Base-by-base conservation (phyloP, 2,888 invertebrate species). In the Ornithoptera priamus region DNA sequence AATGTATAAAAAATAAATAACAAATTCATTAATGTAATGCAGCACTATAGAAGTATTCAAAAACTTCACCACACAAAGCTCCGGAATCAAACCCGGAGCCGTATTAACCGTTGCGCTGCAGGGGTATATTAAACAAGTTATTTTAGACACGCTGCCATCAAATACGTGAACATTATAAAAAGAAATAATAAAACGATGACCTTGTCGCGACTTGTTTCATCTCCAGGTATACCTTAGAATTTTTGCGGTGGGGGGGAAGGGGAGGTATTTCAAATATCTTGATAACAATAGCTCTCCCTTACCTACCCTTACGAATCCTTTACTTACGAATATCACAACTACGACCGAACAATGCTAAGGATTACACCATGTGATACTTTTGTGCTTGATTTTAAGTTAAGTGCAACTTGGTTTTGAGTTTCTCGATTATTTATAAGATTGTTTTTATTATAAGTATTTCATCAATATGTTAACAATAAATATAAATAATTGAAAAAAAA, bases 191-290 rank as follows among this genome's bases (percentile, higher is more conserved):
- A 69, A 60, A 65, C 30, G 20, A 59, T 66, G 69, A 72, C 72
- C 80, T 75, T 79, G 83, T 83, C 77, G 78, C 70, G 75, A 79
- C 81, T 75, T 81, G 82, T 81, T 77, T 71, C 72, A 73, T 68
- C 74, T 70, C 75, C 84, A 82, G 83, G 76, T 74, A 65, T 71
- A 56, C 53, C 60, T 57, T 63, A 42, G 65, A 60, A 72, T 71
- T 72, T 74, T 73, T 72, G 74, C 73, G 39, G 39, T 73, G 73
- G 74, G 71, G 73, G 75, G 75, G 72, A 18, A 17, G 73, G 73
- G 74, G 71, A 73, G 75, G 74, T 73, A 75, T 75, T 76, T 70
- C 71, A 64, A 62, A 71, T 61, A 71, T 63, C 63, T 70, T 71
- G 70, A 69, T 73, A 78, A 79, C 76, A 80, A 79, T 77, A 74